Evolutionary conservation across 2,797 vertebrate species (phyloP), one percentile per base, ranked within the genome.

Genomic region (Ceryle rudis): DNA sequence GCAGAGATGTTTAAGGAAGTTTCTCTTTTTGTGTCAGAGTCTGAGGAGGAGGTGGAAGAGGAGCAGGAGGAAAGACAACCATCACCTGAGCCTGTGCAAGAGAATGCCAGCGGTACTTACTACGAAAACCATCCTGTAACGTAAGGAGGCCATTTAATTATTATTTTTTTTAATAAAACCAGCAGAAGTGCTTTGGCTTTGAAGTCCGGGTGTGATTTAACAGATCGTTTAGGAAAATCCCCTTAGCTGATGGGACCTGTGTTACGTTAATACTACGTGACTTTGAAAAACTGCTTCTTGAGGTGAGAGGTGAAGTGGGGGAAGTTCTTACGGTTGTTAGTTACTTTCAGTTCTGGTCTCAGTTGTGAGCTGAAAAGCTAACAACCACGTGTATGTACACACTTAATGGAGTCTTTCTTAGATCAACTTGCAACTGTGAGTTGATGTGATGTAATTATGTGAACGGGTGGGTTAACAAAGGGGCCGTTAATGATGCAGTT

Each of bases 31-130:
- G 23, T 96, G 17, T 94, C 93, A 99, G 99, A 99, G 95, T 99
- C 99, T 29, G 99, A 99, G 95, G 99, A 99, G 93, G 99, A 99
- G 95, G 99, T 99, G 78, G 99, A 99, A 96, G 99, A 99, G 89
- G 99, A 99, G 82, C 98, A 98, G 86, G 99, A 99, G 95, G 99
- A 99, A 97, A 98, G 99, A 64, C 99, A 98, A 39, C 98, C 98
- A 3, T 99, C 99, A 33, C 99, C 99, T 70, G 99, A 99, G 89
- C 98, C 99, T 29, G 98, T 99, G 74, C 99, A 99, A 96, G 99
- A 99, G 96, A 99, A 98, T 61, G 93, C 99, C 22, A 99, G 97
- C 97, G 98, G 98, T 94, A 84, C 98, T 93, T 99, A 99, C 87
- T 99, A 99, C 44, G 99, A 99, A 81, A 95, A 98, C 66, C 99